Evolutionary conservation across 1,140 invertebrate species (phyloP).

Genomic region (Euura saliciscinereae): DNA sequence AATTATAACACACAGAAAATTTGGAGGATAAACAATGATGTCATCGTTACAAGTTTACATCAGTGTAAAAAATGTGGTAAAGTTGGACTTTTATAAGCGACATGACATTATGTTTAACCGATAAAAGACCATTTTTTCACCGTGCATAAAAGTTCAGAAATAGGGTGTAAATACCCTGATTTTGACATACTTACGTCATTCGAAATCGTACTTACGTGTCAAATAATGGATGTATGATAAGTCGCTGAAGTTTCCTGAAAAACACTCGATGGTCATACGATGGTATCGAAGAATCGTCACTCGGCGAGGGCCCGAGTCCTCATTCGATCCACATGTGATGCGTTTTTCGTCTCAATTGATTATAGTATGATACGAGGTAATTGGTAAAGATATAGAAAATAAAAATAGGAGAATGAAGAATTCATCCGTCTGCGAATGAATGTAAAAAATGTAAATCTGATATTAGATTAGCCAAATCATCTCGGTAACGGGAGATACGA

Average conservation of each 20-base stretch:
- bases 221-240: slow-evolving; percentile 58
- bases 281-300: neutral
- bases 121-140: too few relatives aligned
- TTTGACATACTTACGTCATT: slow-evolving; percentile 1
- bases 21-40: too few relatives aligned
- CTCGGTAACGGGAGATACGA: neutral
- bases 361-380: too few relatives aligned
- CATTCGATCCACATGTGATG: neutral
- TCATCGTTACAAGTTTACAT: too few relatives aligned
- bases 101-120: too few relatives aligned
- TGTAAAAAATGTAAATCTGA: slow-evolving; percentile 1
- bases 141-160: too few relatives aligned
- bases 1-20: too few relatives aligned
- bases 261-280: slow-evolving; percentile 48
- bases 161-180: too few relatives aligned
- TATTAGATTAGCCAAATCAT: slow-evolving; percentile 5
- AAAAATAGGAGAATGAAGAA: too few relatives aligned
- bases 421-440: neutral
- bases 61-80: too few relatives aligned
- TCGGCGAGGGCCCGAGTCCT: neutral
- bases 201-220: slow-evolving; percentile 55
- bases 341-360: neutral
- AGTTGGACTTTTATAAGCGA: too few relatives aligned
- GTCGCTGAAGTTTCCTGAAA: slow-evolving; percentile 61
- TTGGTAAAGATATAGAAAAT: too few relatives aligned